These are phyloP conservation scores for Nasonia vitripennis DNA, from an alignment of 1,140 invertebrate genomes.

Conservation along the genomic window DNA sequence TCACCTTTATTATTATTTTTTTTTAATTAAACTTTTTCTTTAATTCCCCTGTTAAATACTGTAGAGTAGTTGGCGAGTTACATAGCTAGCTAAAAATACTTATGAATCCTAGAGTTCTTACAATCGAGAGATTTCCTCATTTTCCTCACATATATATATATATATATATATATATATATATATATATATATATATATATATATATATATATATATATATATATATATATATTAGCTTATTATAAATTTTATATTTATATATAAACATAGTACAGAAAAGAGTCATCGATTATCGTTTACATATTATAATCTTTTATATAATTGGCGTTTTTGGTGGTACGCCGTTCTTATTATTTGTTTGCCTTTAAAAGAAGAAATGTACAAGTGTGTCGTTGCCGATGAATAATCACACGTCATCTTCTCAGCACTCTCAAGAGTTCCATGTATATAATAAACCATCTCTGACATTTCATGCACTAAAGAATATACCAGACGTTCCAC, in stretches of 20 bases:
- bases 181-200: slow-evolving; percentile 57
- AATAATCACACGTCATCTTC: slow-evolving; percentile 54
- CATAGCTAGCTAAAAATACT: slow-evolving; percentile 62
- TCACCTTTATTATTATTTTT: not conserved
- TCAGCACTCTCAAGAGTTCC: slow-evolving; percentile 48
- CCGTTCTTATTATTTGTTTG: slow-evolving; percentile 16
- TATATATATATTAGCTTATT: slow-evolving; percentile 53
- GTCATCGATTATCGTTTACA: slow-evolving; percentile 59
- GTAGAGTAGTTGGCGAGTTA: slow-evolving; percentile 66
- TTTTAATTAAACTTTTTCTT: slow-evolving; percentile 40
- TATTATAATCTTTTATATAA: slow-evolving; percentile 57
- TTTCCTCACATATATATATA: slow-evolving; percentile 51
- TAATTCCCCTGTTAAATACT: slow-evolving; percentile 65
- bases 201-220: no score
- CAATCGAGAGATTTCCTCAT: slow-evolving; percentile 40
- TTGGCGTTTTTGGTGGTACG: slow-evolving; percentile 38
- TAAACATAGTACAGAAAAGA: slow-evolving; percentile 65
- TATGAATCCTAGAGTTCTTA: slow-evolving; percentile 57
- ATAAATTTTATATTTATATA: slow-evolving; percentile 59
- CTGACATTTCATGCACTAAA: slow-evolving; percentile 46
- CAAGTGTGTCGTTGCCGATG: slow-evolving; percentile 61
- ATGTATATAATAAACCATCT: slow-evolving; percentile 54
- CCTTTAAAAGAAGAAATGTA: slow-evolving; percentile 58
- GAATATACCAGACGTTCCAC: slow-evolving; percentile 47
- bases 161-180: slow-evolving; percentile 58